Evolutionary conservation across 2,113 vertebrate species (phyloP).

Genomic region (Takifugu flavidus): DNA sequence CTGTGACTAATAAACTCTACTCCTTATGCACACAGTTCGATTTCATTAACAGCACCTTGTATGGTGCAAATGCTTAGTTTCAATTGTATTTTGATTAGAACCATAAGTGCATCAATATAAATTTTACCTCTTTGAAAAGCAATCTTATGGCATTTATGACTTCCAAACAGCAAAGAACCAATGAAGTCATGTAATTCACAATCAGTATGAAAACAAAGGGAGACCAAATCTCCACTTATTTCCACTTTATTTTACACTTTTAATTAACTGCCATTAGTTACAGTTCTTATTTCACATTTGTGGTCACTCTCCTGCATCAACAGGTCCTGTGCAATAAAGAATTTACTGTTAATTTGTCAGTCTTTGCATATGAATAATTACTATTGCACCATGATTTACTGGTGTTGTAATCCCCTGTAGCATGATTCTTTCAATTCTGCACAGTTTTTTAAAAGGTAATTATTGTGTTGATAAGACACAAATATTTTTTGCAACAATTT

Average conservation of each 20-base stretch:
- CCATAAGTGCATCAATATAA: conserved; percentile 65
- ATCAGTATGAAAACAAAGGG: conserved; percentile 57
- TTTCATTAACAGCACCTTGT: conserved; percentile 55
- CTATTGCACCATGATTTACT: too few species aligned
- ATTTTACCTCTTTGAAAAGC: conserved; percentile 60
- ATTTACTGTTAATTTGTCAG: too few species aligned
- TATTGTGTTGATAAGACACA: not conserved
- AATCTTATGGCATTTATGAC: conserved; percentile 51
- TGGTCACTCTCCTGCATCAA: too few species aligned
- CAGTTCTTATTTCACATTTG: too few species aligned
- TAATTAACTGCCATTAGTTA: too few species aligned
- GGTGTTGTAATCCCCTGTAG: too few species aligned
- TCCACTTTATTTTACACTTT: conserved; percentile 3
- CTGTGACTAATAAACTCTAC: conserved; percentile 13
- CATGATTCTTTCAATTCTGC: too few species aligned
- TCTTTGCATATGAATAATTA: too few species aligned
- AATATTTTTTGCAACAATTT: not conserved
- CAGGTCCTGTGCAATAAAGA: too few species aligned
- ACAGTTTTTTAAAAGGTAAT: too few species aligned
- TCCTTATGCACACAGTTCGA: conserved; percentile 36
- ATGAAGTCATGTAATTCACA: conserved; percentile 58
- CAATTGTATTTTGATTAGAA: conserved; percentile 58
- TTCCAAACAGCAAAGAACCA: conserved; percentile 61
- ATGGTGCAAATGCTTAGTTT: conserved; percentile 57
- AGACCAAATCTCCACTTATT: conserved; percentile 21